Evolutionary conservation across 37 sponge, comb jelly and placozoan species (phyloP).

Genomic region (Halichondria panicea): DNA sequence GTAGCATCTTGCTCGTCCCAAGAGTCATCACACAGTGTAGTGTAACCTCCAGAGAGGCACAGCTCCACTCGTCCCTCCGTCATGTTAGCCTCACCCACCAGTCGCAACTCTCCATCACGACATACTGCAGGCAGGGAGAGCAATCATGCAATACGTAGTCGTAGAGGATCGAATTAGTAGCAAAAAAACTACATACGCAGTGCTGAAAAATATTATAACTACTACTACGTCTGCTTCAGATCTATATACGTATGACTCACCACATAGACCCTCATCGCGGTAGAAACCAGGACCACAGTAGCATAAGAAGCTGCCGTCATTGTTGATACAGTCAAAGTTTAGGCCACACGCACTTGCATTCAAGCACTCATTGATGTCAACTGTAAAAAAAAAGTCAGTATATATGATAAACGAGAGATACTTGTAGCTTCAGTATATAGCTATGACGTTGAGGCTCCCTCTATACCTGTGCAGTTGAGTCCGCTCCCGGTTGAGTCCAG

Average conservation of each 20-base stretch:
- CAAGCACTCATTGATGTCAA: conserved; percentile 21
- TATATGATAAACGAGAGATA: neutral
- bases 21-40: neutral
- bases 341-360: neutral
- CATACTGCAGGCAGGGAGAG: neutral
- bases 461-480: neutral
- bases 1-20: conserved; percentile 14
- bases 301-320: neutral
- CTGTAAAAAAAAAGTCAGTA: neutral
- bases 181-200: too few relatives aligned
- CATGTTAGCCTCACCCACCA: neutral
- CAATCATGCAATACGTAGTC: neutral
- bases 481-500: neutral
- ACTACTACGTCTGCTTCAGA: neutral
- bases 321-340: neutral
- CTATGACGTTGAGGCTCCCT: too few relatives aligned
- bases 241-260: neutral
- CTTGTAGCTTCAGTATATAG: too few relatives aligned
- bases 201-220: too few relatives aligned
- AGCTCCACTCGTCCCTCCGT: conserved; percentile 8
- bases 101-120: neutral
- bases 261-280: too few relatives aligned
- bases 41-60: conserved; percentile 2
- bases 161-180: neutral
- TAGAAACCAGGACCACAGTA: conserved; percentile 1